These are phyloP conservation scores for Ommatoiulus sabulosus DNA, from an alignment of 2,888 invertebrate species.

Conservation along the genomic window DNA sequence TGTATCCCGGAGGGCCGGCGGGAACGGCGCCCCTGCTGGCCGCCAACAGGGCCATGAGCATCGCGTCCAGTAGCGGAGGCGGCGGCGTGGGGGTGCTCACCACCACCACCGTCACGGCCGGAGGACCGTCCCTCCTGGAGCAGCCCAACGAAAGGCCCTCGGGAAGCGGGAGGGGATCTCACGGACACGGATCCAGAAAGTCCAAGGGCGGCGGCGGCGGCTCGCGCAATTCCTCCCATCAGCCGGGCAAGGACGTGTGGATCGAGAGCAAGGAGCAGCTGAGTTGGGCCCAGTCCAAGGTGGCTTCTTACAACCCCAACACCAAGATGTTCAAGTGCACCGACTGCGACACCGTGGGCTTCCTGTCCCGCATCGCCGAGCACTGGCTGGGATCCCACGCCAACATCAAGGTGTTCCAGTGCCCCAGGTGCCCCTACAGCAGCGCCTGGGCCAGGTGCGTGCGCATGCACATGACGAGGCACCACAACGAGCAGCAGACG, in stretches of 20 bases:
- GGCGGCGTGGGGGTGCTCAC: constrained; percentile 61
- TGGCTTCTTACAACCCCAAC: constrained; percentile 82
- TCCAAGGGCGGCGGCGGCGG: constrained; percentile 50
- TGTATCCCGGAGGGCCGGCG: constrained; percentile 57
- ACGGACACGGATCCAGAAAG: constrained; percentile 48
- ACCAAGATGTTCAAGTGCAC: constrained; percentile 81
- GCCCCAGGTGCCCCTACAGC: constrained; percentile 79
- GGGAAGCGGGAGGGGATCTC: constrained; percentile 37
- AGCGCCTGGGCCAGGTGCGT: constrained; percentile 82
- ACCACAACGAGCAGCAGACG: constrained; percentile 77
- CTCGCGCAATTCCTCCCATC: constrained; percentile 22
- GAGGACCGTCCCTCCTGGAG: constrained; percentile 55
- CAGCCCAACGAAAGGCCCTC: constrained; percentile 12
- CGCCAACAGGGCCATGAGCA: constrained; percentile 54
- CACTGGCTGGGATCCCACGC: constrained; percentile 83
- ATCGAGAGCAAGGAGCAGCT: constrained; percentile 78
- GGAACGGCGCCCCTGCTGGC: constrained; percentile 58
- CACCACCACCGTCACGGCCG: constrained; percentile 58
- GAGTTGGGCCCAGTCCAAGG: constrained; percentile 82
- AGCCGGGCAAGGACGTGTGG: constrained; percentile 70
- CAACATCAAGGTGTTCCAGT: constrained; percentile 75
- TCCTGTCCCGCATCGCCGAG: constrained; percentile 79
- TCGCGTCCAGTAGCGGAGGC: constrained; percentile 50
- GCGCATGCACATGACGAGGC: constrained; percentile 78
- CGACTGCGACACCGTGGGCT: constrained; percentile 79